A percentile compares a stretch with the other conserved stretches of the same genome.
These are phyloP conservation scores for Merops nubicus DNA, from an alignment of 2,113 vertebrate genomes.

Conservation along the genomic window DNA sequence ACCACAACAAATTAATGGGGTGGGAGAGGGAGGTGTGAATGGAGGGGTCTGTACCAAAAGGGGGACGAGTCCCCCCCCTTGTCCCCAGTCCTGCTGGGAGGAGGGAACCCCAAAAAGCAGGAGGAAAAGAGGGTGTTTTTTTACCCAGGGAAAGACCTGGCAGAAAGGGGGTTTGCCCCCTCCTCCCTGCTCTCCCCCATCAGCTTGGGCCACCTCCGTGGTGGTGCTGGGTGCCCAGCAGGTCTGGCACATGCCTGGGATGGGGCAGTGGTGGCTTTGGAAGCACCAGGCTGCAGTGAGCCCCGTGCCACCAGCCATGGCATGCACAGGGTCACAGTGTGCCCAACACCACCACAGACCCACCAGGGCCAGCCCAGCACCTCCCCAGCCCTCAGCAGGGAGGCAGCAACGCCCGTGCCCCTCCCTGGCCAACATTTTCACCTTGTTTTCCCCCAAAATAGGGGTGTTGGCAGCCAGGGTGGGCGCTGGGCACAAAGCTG, in stretches of 20 bases:
- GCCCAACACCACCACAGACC: background rate
- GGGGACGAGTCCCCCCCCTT: background rate
- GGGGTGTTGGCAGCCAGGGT: background rate
- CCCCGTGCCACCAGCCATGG: background rate
- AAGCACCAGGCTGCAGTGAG: background rate
- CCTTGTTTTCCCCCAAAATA: background rate
- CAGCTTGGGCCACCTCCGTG: background rate
- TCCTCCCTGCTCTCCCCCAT: background rate
- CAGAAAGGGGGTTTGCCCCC: background rate
- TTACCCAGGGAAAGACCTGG: accelerated
- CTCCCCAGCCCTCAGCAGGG: background rate
- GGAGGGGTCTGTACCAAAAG: slow-evolving; percentile 43
- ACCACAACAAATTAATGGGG: slow-evolving; percentile 48
- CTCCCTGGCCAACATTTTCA: background rate
- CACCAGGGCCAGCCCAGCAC: background rate
- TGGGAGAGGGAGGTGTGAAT: slow-evolving; percentile 56
- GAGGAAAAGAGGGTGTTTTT: background rate
- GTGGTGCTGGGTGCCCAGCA: background rate
- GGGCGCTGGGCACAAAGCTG: background rate
- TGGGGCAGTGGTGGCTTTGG: background rate
- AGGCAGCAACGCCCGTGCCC: background rate
- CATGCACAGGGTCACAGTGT: background rate
- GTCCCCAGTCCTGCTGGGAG: background rate
- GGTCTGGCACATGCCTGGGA: background rate
- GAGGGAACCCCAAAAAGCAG: background rate